Evolutionary conservation across 2,113 vertebrate species (phyloP), one percentile per base, ranked within the genome.

Genomic region (Thryonomys swinderianus): DNA sequence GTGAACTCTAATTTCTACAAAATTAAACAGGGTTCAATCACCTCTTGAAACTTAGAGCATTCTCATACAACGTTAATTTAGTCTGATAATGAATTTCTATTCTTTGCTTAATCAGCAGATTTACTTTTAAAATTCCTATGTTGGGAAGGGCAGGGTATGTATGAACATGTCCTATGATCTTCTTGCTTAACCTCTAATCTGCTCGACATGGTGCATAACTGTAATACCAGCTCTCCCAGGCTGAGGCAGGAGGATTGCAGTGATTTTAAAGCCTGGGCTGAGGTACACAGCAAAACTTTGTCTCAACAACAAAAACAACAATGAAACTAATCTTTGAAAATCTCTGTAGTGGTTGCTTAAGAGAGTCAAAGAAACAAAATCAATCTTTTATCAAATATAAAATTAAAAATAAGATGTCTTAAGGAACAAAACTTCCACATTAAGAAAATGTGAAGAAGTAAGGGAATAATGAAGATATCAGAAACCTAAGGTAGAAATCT

Each of bases 21-120:
- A 64, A 81, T 85, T 84, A 82, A 96, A 61, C 20, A 76, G 30
- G 20, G 7, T 0, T 85, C 53, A 84, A 25, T 85, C 11, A 92
- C 3, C 53, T 95, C 42, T 45, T 62, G 11, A 88, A 82, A 86
- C 1, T 30, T 48, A 66, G 27, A 66, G 71, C 11, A 27, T 86
- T 45, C 1, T 0, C 4, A n/a, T 37, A 42, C 17, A 20, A 80
- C 10, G 32, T 4, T 64, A n/a, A 32, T 4, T 42, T 62, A 74
- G 6, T 0, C 53, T 80, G 57, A 4, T 71, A 89, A 79, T 88
- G 30, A 18, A 53, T 82, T 34, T 83, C 20, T 79, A 37, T 27
- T 5, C 2, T 45, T 73, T 61, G 0, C 7, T 21, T 57, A 11
- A 42, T 81, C 12, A 12, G 67, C 2, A 73, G 13, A 40, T 37